A percentile compares a stretch with the other conserved stretches of the same genome.
These are phyloP conservation scores for Aphodius granarius DNA, from an alignment of 2,888 invertebrate species.

Conservation along the genomic window DNA sequence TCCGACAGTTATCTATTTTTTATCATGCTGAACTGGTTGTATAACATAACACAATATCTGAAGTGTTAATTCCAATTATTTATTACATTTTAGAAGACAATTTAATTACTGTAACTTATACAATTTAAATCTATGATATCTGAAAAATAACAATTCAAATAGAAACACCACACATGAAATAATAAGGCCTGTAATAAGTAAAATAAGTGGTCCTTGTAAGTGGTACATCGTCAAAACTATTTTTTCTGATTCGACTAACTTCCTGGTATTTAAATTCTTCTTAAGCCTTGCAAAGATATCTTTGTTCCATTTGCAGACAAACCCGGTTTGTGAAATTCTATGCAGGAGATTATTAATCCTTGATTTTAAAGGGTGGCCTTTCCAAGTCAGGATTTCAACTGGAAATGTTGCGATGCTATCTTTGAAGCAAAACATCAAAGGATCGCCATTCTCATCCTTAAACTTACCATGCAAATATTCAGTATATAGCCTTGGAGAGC, in stretches of 20 bases:
- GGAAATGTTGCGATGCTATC: slow-evolving; percentile 43
- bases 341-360: slow-evolving; percentile 40
- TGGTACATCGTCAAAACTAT: slow-evolving; percentile 25
- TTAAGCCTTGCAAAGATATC: slow-evolving; percentile 28
- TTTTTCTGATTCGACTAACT: slow-evolving; percentile 13
- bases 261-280: not conserved
- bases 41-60: not conserved
- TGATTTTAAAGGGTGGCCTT: slow-evolving; percentile 44
- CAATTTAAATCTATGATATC: not conserved
- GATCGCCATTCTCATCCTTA: slow-evolving; percentile 34
- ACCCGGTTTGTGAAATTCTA: slow-evolving; percentile 42
- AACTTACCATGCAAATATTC: slow-evolving; percentile 40
- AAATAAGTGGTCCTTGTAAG: slow-evolving; percentile 31
- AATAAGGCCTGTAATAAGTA: slow-evolving; percentile 24
- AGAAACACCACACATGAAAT: slow-evolving; percentile 26
- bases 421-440: slow-evolving; percentile 39
- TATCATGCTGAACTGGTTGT: too few species aligned
- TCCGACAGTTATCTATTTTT: too few species aligned
- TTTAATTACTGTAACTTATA: not conserved
- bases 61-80: not conserved
- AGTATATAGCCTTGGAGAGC: slow-evolving; percentile 41
- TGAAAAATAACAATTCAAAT: slow-evolving; percentile 20
- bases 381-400: slow-evolving; percentile 45
- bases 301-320: slow-evolving; percentile 38
- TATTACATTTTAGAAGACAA: not conserved